Conservation (phyloP, 2,888 invertebrate species). For the Cephalotes varians region DNA sequence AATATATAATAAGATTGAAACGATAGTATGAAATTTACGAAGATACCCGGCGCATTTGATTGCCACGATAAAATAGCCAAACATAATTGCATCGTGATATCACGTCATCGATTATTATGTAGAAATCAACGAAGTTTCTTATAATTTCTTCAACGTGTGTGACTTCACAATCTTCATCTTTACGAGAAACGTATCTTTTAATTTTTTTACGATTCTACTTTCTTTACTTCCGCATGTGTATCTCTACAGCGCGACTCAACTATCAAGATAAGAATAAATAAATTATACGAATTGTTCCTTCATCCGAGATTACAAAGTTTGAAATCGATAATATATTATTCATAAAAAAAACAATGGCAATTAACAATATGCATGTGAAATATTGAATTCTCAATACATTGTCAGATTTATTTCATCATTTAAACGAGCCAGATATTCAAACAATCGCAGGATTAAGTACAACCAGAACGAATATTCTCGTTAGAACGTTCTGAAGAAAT, state of each 20-base stretch:
- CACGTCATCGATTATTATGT: neutral
- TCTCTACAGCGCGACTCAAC: neutral
- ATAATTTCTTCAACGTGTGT: neutral
- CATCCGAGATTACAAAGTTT: neutral
- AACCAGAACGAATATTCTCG: slow-evolving; percentile 1
- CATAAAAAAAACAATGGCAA: neutral
- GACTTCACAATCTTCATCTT: neutral
- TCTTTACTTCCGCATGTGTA: neutral
- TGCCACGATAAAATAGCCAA: neutral
- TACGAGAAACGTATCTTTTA: neutral
- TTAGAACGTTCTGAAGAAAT: slow-evolving; percentile 16
- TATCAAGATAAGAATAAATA: neutral
- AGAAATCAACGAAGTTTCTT: neutral
- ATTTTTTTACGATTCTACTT: neutral
- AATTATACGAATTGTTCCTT: neutral
- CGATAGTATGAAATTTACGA: neutral
- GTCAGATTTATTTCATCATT: neutral
- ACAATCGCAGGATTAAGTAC: neutral
- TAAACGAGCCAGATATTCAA: neutral
- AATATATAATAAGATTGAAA: neutral
- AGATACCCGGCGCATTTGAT: neutral
- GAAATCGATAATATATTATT: neutral
- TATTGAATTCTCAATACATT: neutral
- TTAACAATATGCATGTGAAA: neutral
- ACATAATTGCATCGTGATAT: neutral